Conservation (phyloP, 1,140 invertebrate genomes). For the Chlorops oryzae region DNA sequence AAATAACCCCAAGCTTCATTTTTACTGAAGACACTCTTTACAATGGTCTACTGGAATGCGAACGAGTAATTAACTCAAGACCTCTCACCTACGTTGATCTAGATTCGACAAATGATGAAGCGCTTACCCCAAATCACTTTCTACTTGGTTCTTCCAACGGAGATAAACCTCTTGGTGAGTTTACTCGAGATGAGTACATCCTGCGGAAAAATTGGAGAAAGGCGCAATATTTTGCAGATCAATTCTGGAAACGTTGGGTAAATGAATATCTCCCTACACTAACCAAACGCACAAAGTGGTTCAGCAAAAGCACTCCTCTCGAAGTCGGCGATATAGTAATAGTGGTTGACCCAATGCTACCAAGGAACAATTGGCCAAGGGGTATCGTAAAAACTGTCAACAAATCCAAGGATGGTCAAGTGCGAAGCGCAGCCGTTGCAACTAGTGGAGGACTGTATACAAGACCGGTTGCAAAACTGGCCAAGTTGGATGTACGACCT, state of each 20-base stretch:
- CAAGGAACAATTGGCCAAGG: conserved; percentile 23
- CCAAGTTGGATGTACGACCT: conserved; percentile 7
- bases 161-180: too few relatives aligned
- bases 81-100: conserved; percentile 33
- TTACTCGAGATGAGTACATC: too few relatives aligned
- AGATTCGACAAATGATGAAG: conserved; percentile 19
- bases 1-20: background rate
- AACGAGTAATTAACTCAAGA: conserved; percentile 29
- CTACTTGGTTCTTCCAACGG: conserved; percentile 16
- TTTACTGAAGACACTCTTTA: background rate
- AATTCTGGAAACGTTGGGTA: conserved; percentile 27
- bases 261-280: conserved; percentile 23
- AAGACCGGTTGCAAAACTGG: conserved; percentile 10
- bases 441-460: background rate
- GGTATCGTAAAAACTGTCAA: conserved; percentile 8
- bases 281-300: conserved; percentile 28
- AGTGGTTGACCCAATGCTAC: conserved; percentile 19
- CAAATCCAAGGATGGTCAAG: conserved; percentile 3
- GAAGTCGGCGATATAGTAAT: conserved; percentile 28
- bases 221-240: conserved; percentile 21
- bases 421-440: conserved; percentile 8
- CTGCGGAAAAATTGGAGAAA: conserved; percentile 16
- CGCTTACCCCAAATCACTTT: conserved; percentile 37
- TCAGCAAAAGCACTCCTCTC: conserved; percentile 12
- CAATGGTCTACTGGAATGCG: conserved; percentile 28